Percentiles rank a stretch among this genome's conserved stretches.
Evolutionary conservation across 2,888 invertebrate genomes (phyloP).

Genomic region (Tiphia femorata): DNA sequence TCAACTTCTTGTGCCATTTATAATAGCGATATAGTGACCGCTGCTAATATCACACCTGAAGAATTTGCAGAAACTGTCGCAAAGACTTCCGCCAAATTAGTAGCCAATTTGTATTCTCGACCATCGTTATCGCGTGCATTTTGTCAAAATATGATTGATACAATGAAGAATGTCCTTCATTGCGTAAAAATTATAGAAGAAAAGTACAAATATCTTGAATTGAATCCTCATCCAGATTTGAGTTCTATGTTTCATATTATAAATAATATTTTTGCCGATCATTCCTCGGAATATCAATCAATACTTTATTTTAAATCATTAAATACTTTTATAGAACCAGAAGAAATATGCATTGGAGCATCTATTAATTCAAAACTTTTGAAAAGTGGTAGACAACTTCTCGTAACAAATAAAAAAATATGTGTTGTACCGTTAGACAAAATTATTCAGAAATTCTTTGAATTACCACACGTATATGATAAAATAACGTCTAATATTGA

Average conservation of each 20-base stretch:
- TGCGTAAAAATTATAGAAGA: not conserved
- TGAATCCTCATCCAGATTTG: not conserved
- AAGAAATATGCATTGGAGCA: not conserved
- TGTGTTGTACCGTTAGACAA: slow-evolving; percentile 18
- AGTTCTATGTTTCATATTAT: not conserved
- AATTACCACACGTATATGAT: too few species aligned
- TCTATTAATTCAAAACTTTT: not conserved
- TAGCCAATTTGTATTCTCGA: slow-evolving; percentile 1
- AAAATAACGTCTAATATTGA: too few species aligned
- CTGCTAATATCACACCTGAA: not conserved
- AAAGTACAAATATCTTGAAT: not conserved
- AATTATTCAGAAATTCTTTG: slow-evolving; percentile 3
- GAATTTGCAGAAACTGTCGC: not conserved
- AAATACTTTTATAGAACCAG: not conserved
- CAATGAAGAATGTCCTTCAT: not conserved
- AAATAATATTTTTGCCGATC: slow-evolving; percentile 13
- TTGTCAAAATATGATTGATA: not conserved
- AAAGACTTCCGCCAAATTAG: not conserved
- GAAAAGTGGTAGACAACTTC: not conserved
- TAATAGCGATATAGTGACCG: too few species aligned
- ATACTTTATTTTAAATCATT: slow-evolving; percentile 19
- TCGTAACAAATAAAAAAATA: slow-evolving; percentile 7
- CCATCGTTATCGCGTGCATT: not conserved
- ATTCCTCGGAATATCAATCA: slow-evolving; percentile 15
- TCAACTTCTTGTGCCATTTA: not conserved